Base-by-base conservation (phyloP, 2,797 vertebrate species). In the Aeoliscus strigatus region DNA sequence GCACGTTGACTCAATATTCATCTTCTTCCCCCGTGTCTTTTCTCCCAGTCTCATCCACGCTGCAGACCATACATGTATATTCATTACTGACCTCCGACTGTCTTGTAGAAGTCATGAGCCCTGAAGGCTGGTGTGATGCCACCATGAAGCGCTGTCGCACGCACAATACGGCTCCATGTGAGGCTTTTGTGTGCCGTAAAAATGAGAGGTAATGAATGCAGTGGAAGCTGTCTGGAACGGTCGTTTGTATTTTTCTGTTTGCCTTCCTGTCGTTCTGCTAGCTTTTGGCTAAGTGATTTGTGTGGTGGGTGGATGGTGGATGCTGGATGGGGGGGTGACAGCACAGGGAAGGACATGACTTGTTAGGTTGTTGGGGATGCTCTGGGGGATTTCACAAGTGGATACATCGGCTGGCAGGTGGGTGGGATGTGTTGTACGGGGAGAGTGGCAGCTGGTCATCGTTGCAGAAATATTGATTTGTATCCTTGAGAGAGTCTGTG, bases 41-140 rank as follows among this genome's bases (percentile, higher is more conserved):
- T 77, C 68, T 70, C 62, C 60, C 48, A 53, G 69, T 73, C 59
- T 77, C 60, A 53, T 66, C 54, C 46, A 38, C 6, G 52, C 53
- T 71, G 60, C 62, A 71, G 58, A 78, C 69, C 73, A 64, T 71
- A 80, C 81, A 84, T 81, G 80, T 86, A 75, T 84, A 82, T 84
- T 86, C 79, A 86, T 82, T 62, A 76, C 69, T 80, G 79, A 82
- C 78, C 76, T 79, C 84, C 67, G 79, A 67, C 65, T 69, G 73
- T 65, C 74, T 74, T 38, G 23, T 39, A 58, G 56, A 71, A 59
- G 74, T 51, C 42, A 38, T 6, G 42, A 50, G 64, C 60, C 66
- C 66, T 9, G 65, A 62, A 67, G 75, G 70, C 69, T 30, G 18
- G 41, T 47, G 54, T 54, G 69, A 56, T 21, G 42, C 60, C 64